Evolutionary conservation across 2,113 vertebrate genomes (phyloP), one percentile per base, ranked within the genome.

Genomic region (Porphyrio hochstetteri): DNA sequence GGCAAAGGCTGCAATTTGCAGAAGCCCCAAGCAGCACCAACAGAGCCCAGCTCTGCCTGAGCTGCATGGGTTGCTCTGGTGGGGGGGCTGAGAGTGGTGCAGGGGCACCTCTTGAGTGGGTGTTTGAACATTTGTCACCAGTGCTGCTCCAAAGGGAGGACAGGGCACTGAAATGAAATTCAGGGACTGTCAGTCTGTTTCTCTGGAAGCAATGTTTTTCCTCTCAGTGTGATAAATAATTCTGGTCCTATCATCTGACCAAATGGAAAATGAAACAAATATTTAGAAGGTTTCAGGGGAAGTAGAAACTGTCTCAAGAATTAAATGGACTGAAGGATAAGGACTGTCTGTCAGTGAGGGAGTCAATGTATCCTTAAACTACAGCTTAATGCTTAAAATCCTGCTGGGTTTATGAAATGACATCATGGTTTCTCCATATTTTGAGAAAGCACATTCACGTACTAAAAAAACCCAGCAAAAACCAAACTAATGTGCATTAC

Each of bases 241-340:
- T 77, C 63, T 59, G 25, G 27, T 27, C 35, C 57, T 86, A 20
- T 11, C 11, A 1, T 60, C 50, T 35, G 60, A 31, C 12, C 31
- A 71, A 85, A 82, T 20, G 82, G 60, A 70, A 92, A 86, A 83
- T 20, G 23, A 93, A 94, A 75, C 13, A 70, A 71, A 33, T 44
- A 72, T 84, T 88, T 85, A 63, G 55, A 80, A 80, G 25, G n/a
- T 59, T 83, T 36, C 23, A 50, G 19, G 25, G 28, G 13, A 92
- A 85, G 24, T 7, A 92, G 55, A 86, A 68, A 85, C 57, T 25
- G 5, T 59, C 52, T 76, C 4, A 2, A 44, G 40, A 75, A 84
- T 67, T 86, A 80, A 82, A 55, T 36, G 31, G 48, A 64, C 38
- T 44, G n/a, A 53, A 88, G 59, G 31, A 48, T 53, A 79, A 82